These are phyloP conservation scores for Limnephilus rhombicus DNA, from an alignment of 2,888 invertebrate species.

Conservation along the genomic window DNA sequence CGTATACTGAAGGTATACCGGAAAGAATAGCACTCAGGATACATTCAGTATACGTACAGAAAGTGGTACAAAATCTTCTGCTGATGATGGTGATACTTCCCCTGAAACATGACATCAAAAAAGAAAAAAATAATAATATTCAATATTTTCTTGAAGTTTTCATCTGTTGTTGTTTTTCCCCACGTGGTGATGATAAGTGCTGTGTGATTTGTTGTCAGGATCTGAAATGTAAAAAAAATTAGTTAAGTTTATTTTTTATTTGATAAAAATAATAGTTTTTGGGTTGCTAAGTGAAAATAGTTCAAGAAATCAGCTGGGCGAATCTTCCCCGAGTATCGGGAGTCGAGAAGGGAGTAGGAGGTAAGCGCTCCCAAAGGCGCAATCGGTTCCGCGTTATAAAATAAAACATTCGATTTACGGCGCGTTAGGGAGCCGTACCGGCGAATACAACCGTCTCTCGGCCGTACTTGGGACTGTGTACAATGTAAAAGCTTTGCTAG, in stretches of 20 bases:
- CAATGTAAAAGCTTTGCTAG: conserved; percentile 45
- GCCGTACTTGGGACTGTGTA: conserved; percentile 46
- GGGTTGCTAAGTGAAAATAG: not conserved
- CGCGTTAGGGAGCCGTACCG: conserved; percentile 72
- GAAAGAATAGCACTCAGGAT: conserved; percentile 98
- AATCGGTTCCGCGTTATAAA: conserved; percentile 73
- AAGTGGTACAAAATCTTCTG: conserved; percentile 82
- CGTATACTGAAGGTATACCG: conserved; percentile 99
- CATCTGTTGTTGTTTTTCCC: conserved; percentile 67
- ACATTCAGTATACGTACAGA: conserved; percentile 99
- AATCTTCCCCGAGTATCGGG: conserved; percentile 31
- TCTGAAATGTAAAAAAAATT: conserved; percentile 55
- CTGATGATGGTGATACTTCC: not conserved
- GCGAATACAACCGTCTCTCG: conserved; percentile 57
- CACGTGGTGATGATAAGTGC: conserved; percentile 28
- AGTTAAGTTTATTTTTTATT: not conserved
- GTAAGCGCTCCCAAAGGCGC: conserved; percentile 59
- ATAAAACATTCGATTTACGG: conserved; percentile 78
- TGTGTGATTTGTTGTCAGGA: conserved; percentile 5
- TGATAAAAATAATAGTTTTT: not conserved
- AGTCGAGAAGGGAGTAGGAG: conserved; percentile 26
- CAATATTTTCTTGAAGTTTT: conserved; percentile 46
- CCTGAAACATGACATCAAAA: conserved; percentile 49
- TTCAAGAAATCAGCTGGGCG: conserved; percentile 49
- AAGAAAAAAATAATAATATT: conserved; percentile 35